Conservation (phyloP, 2,888 invertebrate genomes). For the Hemaris fuciformis region DNA sequence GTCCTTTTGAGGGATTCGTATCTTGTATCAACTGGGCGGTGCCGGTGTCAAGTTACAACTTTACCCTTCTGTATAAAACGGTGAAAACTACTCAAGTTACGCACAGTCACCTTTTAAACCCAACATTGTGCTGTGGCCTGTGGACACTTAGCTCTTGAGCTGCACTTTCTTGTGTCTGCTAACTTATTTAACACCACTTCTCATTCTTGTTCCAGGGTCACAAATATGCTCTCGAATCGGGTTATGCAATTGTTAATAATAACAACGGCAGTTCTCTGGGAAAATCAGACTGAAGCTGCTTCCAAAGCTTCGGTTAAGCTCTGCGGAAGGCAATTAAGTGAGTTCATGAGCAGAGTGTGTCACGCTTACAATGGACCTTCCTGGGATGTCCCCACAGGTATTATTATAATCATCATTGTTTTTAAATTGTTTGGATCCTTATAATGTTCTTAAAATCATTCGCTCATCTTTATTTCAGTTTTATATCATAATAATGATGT, state of each 20-base stretch:
- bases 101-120: constrained; percentile 41
- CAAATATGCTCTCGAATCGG: constrained; percentile 57
- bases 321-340: constrained; percentile 69
- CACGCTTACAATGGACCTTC: constrained; percentile 71
- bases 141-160: not conserved
- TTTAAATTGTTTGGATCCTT: too few species aligned
- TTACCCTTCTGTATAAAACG: constrained; percentile 75
- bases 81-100: constrained; percentile 59
- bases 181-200: not conserved
- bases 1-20: constrained; percentile 47
- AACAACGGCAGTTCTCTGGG: constrained; percentile 52
- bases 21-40: constrained; percentile 57
- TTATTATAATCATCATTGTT: not conserved
- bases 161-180: not conserved
- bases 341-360: constrained; percentile 71
- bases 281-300: constrained; percentile 49
- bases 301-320: constrained; percentile 56
- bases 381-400: constrained; percentile 72
- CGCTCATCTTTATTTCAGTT: too few species aligned
- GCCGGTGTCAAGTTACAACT: constrained; percentile 64
- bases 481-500: too few species aligned
- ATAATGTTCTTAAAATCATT: too few species aligned
- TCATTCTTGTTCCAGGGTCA: constrained; percentile 32
- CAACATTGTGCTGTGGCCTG: not conserved
- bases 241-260: constrained; percentile 53